Evolutionary conservation across 2,113 vertebrate species (phyloP).

Genomic region (Chionis minor): DNA sequence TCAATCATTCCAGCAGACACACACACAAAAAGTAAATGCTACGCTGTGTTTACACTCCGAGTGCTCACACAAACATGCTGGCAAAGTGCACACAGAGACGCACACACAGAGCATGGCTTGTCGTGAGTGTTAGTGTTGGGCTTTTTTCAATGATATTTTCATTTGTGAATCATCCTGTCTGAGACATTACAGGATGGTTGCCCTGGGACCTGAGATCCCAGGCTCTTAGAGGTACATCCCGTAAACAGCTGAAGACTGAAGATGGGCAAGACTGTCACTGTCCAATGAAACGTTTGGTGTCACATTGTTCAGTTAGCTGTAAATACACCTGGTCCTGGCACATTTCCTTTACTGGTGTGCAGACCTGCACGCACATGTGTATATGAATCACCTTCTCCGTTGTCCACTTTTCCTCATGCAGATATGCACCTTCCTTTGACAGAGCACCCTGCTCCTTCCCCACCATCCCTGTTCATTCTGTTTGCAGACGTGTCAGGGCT

Average conservation of each 20-base stretch:
- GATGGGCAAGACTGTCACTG: background rate
- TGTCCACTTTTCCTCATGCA: fast-evolving
- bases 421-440: background rate
- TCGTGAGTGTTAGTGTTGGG: background rate
- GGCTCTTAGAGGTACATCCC: background rate
- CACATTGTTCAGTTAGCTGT: background rate
- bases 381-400: background rate
- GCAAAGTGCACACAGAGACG: background rate
- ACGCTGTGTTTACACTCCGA: background rate
- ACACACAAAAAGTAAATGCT: background rate
- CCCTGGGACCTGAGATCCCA: background rate
- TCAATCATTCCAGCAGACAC: constrained; percentile 40
- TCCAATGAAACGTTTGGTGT: background rate
- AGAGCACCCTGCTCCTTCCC: background rate
- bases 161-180: background rate
- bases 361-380: background rate
- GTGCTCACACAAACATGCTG: background rate
- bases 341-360: background rate
- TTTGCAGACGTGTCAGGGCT: background rate
- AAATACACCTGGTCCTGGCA: background rate
- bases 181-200: background rate
- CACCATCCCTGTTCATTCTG: background rate
- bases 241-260: background rate
- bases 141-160: background rate
- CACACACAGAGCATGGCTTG: background rate